Evolutionary conservation across 1,140 invertebrate species (phyloP).

Genomic region (Subanguina moxae): DNA sequence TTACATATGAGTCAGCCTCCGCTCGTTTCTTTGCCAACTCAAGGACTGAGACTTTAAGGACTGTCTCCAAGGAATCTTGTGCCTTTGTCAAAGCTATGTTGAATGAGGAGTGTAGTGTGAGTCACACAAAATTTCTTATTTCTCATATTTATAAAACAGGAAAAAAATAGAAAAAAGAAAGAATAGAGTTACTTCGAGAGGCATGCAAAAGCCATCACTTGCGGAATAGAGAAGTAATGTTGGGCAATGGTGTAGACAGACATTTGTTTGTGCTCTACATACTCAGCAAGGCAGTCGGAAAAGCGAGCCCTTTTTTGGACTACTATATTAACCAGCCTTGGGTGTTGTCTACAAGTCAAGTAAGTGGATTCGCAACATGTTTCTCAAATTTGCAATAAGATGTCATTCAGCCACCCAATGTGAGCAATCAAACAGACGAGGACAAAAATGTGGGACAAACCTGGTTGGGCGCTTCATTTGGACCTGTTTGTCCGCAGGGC

Average conservation of each 20-base stretch:
- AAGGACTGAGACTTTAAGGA: slow-evolving; percentile 89
- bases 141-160: too few species aligned
- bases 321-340: slow-evolving; percentile 94
- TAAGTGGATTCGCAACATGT: not conserved
- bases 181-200: slow-evolving; percentile 66
- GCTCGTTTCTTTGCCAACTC: slow-evolving; percentile 89
- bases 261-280: slow-evolving; percentile 96
- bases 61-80: slow-evolving; percentile 84
- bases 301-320: slow-evolving; percentile 64
- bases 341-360: slow-evolving; percentile 88
- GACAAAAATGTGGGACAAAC: slow-evolving; percentile 22
- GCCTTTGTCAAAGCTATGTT: slow-evolving; percentile 87
- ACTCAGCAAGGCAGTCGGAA: slow-evolving; percentile 88
- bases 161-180: slow-evolving; percentile 39
- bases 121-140: too few species aligned
- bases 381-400: too few species aligned
- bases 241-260: slow-evolving; percentile 87
- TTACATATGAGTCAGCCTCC: slow-evolving; percentile 97
- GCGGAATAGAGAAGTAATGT: slow-evolving; percentile 75
- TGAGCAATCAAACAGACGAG: slow-evolving; percentile 42
- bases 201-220: slow-evolving; percentile 73
- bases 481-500: slow-evolving; percentile 36
- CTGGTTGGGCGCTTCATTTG: slow-evolving; percentile 45
- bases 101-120: slow-evolving; percentile 13
- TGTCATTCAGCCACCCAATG: slow-evolving; percentile 59